phyloP scores from a whole-genome alignment of 2,113 vertebrate genomes.

The Sturnus vulgaris region DNA sequence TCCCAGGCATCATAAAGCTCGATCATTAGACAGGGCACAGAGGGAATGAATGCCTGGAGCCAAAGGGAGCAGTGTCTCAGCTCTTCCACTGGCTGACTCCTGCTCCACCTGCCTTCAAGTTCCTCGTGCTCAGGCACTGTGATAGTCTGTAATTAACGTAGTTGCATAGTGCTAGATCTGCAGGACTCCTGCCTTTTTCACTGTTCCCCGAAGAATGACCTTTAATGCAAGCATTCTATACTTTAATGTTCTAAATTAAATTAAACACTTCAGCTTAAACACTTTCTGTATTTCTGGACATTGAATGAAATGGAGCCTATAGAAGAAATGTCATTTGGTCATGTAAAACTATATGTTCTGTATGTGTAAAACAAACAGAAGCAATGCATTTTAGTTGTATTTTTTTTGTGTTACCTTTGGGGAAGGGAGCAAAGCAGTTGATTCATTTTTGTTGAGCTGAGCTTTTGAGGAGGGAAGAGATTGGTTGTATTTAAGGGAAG shows the following conservation, averaged over 20 bases:
- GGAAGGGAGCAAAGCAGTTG: neutral
- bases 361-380: neutral
- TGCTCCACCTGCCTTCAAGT: neutral
- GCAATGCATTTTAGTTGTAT: neutral
- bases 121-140: neutral
- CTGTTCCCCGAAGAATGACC: neutral
- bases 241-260: neutral
- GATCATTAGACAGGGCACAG: neutral
- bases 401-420: neutral
- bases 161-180: neutral
- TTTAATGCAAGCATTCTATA: neutral
- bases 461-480: neutral
- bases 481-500: neutral
- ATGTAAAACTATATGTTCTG: neutral
- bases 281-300: neutral
- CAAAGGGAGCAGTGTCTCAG: neutral
- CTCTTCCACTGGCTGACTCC: neutral
- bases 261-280: neutral
- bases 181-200: neutral
- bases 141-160: neutral
- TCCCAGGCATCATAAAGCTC: neutral
- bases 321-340: neutral
- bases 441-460: neutral
- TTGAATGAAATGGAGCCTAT: neutral
- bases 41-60: neutral